phyloP scores from a whole-genome alignment of 2,888 invertebrate genomes.

The Agrotis ipsilon region DNA sequence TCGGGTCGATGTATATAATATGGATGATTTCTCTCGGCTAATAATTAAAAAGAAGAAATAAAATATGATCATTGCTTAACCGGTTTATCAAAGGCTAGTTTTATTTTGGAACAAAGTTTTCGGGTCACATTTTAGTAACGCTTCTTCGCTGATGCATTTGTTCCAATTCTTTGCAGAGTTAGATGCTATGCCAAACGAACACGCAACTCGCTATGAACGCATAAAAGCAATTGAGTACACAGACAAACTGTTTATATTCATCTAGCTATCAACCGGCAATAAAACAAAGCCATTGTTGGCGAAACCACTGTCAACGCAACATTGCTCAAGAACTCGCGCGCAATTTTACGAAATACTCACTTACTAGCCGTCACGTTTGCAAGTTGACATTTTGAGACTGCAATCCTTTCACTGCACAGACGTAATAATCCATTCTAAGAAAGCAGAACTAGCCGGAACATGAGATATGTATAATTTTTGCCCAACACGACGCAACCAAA shows the following conservation, averaged over 20 bases:
- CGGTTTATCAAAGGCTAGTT: constrained; percentile 24
- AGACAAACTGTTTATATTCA: constrained; percentile 59
- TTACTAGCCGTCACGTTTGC: constrained; percentile 79
- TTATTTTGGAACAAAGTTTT: constrained; percentile 33
- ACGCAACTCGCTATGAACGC: constrained; percentile 39
- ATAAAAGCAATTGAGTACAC: constrained; percentile 36
- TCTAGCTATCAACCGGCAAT: constrained; percentile 60
- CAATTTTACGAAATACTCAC: constrained; percentile 85
- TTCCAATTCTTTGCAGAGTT: constrained; percentile 29
- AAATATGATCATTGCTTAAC: constrained; percentile 51
- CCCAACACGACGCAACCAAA: constrained; percentile 24
- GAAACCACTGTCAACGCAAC: constrained; percentile 77
- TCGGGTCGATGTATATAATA: constrained; percentile 49
- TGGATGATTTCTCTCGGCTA: constrained; percentile 33
- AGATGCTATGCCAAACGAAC: constrained; percentile 28
- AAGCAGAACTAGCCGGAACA: constrained; percentile 37
- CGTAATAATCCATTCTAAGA: constrained; percentile 64
- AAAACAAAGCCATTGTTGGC: constrained; percentile 80
- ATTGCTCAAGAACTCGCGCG: constrained; percentile 81
- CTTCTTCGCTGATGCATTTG: constrained; percentile 36
- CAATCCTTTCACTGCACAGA: constrained; percentile 83
- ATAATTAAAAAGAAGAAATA: constrained; percentile 33
- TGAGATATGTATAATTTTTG: constrained; percentile 37
- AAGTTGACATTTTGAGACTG: constrained; percentile 82
- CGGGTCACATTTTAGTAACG: constrained; percentile 23